phyloP scores from a whole-genome alignment of 2,797 vertebrate genomes.

The Vespertilio murinus region DNA sequence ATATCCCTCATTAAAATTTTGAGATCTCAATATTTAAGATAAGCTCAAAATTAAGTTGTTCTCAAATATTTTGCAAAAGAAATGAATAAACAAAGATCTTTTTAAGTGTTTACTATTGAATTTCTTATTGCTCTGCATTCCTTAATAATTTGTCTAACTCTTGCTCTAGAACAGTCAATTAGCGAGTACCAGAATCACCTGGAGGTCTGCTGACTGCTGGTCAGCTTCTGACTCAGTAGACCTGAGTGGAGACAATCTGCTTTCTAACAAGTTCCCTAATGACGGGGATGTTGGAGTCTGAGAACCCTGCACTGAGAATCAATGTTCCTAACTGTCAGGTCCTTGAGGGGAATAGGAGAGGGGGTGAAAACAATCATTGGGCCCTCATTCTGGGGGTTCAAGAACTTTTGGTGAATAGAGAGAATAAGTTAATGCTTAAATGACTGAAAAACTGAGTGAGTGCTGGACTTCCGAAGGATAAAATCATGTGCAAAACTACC shows the following conservation, averaged over 20 bases:
- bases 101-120: slow-evolving; percentile 44
- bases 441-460: neutral
- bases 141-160: neutral
- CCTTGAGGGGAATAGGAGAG: neutral
- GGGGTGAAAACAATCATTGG: neutral
- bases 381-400: neutral
- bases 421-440: neutral
- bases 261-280: neutral
- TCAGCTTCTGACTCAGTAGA: neutral
- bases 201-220: neutral
- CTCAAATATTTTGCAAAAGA: neutral
- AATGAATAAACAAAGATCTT: neutral
- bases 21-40: slow-evolving; percentile 7
- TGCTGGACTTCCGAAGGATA: neutral
- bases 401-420: neutral
- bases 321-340: neutral
- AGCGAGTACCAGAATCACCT: neutral
- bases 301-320: neutral
- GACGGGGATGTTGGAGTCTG: neutral
- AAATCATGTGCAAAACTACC: neutral
- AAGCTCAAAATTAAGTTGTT: slow-evolving; percentile 2
- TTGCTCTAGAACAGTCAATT: neutral
- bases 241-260: neutral
- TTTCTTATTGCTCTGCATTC: neutral
- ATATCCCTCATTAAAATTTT: neutral